Evolutionary conservation across 1,140 invertebrate species (phyloP).

Genomic region (Bombus superbus): DNA sequence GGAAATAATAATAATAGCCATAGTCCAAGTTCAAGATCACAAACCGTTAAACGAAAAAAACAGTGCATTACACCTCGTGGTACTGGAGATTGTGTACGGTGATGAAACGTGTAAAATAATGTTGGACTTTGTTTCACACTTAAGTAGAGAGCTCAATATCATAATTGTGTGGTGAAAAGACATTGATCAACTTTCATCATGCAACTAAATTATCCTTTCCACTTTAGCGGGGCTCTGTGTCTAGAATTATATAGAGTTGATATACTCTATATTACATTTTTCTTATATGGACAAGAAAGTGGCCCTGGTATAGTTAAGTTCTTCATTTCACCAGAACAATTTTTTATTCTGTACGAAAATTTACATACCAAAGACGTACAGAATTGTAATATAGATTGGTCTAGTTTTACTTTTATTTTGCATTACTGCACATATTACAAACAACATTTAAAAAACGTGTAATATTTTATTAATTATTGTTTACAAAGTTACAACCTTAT

Average conservation of each 20-base stretch:
- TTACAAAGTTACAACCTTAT: conserved; percentile 54
- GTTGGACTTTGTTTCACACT: conserved; percentile 56
- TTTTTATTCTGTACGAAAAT: conserved; percentile 61
- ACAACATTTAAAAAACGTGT: conserved; percentile 37
- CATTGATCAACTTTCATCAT: conserved; percentile 59
- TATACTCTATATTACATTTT: conserved; percentile 45
- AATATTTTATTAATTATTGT: conserved; percentile 60
- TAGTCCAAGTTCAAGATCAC: conserved; percentile 74
- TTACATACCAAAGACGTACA: conserved; percentile 64
- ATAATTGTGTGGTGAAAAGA: conserved; percentile 66
- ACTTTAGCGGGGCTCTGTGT: conserved; percentile 56
- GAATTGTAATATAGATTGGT: conserved; percentile 64
- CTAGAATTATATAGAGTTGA: conserved; percentile 55
- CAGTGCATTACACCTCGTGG: conserved; percentile 74
- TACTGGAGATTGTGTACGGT: conserved; percentile 81
- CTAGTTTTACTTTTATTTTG: conserved; percentile 49
- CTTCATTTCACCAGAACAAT: conserved; percentile 47
- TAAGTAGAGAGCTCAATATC: conserved; percentile 70
- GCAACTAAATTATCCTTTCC: conserved; percentile 59
- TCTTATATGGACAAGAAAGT: conserved; percentile 54
- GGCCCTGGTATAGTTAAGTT: conserved; percentile 49
- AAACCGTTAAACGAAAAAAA: conserved; percentile 79
- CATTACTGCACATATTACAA: conserved; percentile 58
- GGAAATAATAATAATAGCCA: conserved; percentile 72
- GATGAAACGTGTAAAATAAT: conserved; percentile 76